These are phyloP conservation scores for Trichechus manatus DNA, from an alignment of 2,113 vertebrate genomes.

Conservation along the genomic window DNA sequence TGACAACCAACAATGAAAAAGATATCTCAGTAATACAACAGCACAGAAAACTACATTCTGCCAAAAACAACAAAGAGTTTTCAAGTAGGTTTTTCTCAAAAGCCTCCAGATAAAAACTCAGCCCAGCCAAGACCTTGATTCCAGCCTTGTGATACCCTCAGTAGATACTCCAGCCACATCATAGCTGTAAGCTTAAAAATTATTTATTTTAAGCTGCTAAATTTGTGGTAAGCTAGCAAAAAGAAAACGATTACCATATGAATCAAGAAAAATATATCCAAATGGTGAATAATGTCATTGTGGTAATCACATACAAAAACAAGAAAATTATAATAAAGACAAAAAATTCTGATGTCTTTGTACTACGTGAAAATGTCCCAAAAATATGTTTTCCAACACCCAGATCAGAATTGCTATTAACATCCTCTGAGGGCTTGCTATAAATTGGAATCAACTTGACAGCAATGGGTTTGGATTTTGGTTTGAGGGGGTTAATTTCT, in stretches of 20 bases:
- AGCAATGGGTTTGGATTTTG: too few species aligned
- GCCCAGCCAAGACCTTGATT: not conserved
- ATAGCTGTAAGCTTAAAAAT: not conserved
- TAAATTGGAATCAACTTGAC: too few species aligned
- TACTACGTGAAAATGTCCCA: not conserved
- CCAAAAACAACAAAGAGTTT: not conserved
- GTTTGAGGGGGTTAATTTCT: not conserved
- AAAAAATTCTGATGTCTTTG: not conserved
- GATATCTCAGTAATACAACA: not conserved
- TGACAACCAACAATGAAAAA: not conserved
- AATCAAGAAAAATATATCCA: not conserved
- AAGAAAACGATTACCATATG: too few species aligned
- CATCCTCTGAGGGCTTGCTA: too few species aligned
- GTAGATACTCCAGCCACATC: not conserved
- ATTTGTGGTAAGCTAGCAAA: not conserved
- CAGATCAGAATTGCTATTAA: not conserved
- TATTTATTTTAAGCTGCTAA: not conserved
- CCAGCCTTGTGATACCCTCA: not conserved
- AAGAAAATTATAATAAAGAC: not conserved
- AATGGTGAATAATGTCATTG: not conserved
- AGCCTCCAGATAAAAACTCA: not conserved
- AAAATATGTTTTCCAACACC: not conserved
- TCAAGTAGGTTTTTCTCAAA: not conserved
- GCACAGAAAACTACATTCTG: not conserved
- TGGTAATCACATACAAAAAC: not conserved